Conservation (phyloP, 2,113 vertebrate species). For the Spilogale gracilis region DNA sequence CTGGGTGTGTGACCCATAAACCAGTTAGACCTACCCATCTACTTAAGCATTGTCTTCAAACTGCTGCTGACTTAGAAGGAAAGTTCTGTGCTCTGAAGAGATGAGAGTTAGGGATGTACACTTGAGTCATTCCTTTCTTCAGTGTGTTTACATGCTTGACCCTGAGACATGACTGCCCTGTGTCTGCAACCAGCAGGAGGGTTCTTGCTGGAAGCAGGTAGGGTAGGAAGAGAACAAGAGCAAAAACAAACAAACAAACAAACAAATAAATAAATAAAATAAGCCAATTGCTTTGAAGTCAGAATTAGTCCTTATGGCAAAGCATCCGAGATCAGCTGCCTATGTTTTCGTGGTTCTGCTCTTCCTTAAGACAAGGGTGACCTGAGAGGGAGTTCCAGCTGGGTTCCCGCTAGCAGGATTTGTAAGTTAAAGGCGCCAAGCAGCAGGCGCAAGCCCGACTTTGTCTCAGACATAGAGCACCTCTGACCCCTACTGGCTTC, state of each 20-base stretch:
- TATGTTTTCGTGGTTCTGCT: neutral
- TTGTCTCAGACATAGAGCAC: neutral
- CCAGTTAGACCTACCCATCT: neutral
- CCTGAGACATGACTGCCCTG: neutral
- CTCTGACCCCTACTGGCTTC: constrained; percentile 49
- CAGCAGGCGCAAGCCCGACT: neutral
- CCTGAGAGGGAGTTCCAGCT: neutral
- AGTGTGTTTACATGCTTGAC: neutral
- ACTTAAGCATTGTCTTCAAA: neutral
- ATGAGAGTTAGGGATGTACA: neutral
- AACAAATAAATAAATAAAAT: neutral
- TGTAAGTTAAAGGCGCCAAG: neutral
- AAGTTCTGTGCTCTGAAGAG: neutral
- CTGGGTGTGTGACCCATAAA: neutral
- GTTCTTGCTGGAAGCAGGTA: neutral
- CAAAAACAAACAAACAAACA: neutral
- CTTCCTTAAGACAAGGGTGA: neutral
- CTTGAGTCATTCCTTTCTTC: neutral
- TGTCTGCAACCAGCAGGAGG: neutral
- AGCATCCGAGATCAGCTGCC: neutral
- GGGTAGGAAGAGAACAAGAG: neutral
- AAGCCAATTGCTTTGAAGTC: neutral
- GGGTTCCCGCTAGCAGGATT: neutral
- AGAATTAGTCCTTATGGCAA: neutral
- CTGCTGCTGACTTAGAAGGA: neutral